phyloP scores from a whole-genome alignment of 1,140 invertebrate species.

The Sycophaga agraensis region DNA sequence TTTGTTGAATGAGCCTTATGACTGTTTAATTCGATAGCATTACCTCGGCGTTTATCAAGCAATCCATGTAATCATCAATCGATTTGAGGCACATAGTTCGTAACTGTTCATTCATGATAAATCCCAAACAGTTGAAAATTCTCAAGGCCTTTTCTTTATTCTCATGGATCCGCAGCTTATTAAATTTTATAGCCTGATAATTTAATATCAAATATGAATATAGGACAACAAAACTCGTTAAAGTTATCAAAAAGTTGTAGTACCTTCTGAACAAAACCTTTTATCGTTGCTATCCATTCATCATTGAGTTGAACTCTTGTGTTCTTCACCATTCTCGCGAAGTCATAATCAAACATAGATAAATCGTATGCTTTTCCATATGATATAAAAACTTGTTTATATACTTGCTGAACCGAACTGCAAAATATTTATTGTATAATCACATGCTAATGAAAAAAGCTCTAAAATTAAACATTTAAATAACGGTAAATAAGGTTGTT shows the following conservation, averaged over 20 bases:
- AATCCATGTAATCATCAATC: constrained; percentile 75
- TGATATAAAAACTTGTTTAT: constrained; percentile 56
- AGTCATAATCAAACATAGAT: constrained; percentile 57
- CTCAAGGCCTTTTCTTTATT: constrained; percentile 67
- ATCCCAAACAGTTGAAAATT: constrained; percentile 83
- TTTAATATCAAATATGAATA: too few species aligned
- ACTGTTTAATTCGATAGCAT: constrained; percentile 39
- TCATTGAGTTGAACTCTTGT: constrained; percentile 58
- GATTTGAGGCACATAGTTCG: constrained; percentile 79
- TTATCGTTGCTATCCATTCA: constrained; percentile 65
- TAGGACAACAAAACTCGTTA: too few species aligned
- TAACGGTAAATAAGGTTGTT: neutral
- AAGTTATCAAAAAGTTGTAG: constrained; percentile 6
- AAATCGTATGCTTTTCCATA: constrained; percentile 60
- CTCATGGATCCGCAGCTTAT: constrained; percentile 65
- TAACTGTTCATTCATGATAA: constrained; percentile 83
- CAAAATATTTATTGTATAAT: neutral
- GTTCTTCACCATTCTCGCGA: constrained; percentile 58
- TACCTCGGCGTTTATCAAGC: constrained; percentile 75
- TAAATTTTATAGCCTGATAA: constrained; percentile 1
- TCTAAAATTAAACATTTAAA: neutral
- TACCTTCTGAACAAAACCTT: constrained; percentile 38
- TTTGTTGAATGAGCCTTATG: neutral
- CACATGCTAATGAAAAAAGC: too few species aligned
- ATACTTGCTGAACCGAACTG: constrained; percentile 61